These are phyloP conservation scores for Anniella stebbinsi DNA, from an alignment of 2,797 vertebrate genomes.

Conservation along the genomic window DNA sequence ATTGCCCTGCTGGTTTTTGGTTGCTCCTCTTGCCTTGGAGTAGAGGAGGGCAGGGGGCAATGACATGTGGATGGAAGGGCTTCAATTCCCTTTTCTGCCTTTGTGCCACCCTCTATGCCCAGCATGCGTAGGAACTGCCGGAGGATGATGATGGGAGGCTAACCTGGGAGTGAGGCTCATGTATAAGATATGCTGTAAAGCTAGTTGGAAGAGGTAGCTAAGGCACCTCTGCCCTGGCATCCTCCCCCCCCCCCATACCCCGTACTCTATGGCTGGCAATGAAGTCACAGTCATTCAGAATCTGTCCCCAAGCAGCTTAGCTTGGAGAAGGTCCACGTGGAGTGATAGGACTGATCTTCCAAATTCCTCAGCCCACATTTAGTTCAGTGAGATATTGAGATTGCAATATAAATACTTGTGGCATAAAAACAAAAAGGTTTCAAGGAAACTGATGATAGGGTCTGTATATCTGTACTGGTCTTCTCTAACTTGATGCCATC, in stretches of 20 bases:
- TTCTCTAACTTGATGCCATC: too few relatives aligned
- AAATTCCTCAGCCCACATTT: background rate
- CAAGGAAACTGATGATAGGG: background rate
- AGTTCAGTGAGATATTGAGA: background rate
- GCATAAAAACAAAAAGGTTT: background rate
- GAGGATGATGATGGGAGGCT: background rate
- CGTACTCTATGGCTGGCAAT: background rate
- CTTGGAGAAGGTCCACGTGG: background rate
- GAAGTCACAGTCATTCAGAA: background rate
- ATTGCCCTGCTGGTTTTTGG: background rate
- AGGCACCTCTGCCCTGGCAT: background rate
- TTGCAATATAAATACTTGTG: background rate
- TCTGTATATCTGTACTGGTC: background rate
- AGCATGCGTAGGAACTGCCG: background rate
- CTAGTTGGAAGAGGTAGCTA: background rate
- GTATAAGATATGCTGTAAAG: background rate
- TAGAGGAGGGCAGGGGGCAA: background rate
- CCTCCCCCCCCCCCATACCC: background rate
- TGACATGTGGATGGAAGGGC: background rate
- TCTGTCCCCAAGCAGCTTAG: background rate
- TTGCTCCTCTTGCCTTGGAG: background rate
- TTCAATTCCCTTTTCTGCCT: background rate
- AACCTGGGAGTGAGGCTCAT: background rate
- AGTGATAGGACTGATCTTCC: background rate
- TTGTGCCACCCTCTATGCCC: background rate